These are phyloP conservation scores for Craseonycteris thonglongyai DNA, from an alignment of 2,113 vertebrate genomes.

Conservation along the genomic window DNA sequence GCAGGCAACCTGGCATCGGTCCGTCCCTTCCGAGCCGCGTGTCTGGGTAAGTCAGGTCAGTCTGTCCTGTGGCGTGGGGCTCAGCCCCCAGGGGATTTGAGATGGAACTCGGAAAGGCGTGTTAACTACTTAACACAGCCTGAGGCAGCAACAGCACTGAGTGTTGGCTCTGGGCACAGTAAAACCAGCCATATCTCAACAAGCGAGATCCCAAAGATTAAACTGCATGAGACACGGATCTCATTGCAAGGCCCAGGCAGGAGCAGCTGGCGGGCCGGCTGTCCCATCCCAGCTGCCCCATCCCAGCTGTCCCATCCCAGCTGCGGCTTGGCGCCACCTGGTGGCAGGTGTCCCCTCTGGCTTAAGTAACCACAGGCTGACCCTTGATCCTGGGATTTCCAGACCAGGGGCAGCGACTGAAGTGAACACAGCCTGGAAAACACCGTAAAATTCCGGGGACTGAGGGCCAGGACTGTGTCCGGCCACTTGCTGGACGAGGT, in stretches of 20 bases:
- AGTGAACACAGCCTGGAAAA: background rate
- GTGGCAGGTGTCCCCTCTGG: background rate
- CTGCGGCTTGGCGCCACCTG: background rate
- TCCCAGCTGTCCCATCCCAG: too few species aligned
- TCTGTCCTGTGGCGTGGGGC: too few species aligned
- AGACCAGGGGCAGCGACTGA: rapidly evolving
- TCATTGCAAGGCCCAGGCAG: rapidly evolving
- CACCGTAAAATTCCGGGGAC: rapidly evolving
- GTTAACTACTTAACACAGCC: rapidly evolving
- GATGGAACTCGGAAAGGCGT: rapidly evolving
- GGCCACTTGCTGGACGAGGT: background rate
- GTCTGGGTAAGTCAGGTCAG: background rate
- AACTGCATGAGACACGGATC: rapidly evolving
- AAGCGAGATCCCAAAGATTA: rapidly evolving
- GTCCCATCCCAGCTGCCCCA: rapidly evolving
- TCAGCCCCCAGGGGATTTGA: background rate
- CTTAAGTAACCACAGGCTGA: rapidly evolving
- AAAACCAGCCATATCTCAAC: background rate
- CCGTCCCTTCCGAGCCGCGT: rapidly evolving
- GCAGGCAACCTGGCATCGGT: rapidly evolving
- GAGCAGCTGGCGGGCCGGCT: rapidly evolving
- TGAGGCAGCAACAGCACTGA: background rate
- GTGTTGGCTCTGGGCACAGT: rapidly evolving
- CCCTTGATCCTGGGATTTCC: background rate
- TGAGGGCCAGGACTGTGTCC: background rate